phyloP scores from a whole-genome alignment of 2,888 invertebrate genomes.

The Teinopalpus imperialis region DNA sequence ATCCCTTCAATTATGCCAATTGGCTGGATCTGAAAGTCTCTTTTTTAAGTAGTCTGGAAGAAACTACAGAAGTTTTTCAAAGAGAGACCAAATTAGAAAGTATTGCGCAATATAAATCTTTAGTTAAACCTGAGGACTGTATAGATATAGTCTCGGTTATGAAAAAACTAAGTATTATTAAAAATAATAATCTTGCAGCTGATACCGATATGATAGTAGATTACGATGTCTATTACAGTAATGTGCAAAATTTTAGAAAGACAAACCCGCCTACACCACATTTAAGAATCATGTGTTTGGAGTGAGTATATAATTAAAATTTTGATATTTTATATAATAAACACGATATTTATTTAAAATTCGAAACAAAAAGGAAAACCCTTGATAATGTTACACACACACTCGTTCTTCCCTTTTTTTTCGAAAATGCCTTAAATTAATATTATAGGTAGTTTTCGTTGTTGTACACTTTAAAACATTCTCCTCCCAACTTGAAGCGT shows the following conservation, averaged over 20 bases:
- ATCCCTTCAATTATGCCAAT: conserved; percentile 41
- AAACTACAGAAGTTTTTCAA: conserved; percentile 44
- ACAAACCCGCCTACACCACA: conserved; percentile 60
- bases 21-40: conserved; percentile 64
- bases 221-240: conserved; percentile 71
- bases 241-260: conserved; percentile 67
- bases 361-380: too few relatives aligned
- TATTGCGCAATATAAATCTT: conserved; percentile 33
- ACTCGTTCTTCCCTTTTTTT: too few relatives aligned
- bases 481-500: too few relatives aligned
- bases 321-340: not conserved
- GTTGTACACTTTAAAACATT: too few relatives aligned
- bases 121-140: conserved; percentile 54
- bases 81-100: conserved; percentile 30
- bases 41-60: conserved; percentile 51
- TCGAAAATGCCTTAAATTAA: too few relatives aligned
- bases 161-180: conserved; percentile 59
- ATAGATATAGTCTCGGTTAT: conserved; percentile 50
- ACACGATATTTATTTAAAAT: too few relatives aligned
- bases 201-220: conserved; percentile 46
- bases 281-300: conserved; percentile 62
- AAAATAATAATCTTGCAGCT: conserved; percentile 37
- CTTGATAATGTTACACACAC: too few relatives aligned
- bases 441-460: too few relatives aligned
- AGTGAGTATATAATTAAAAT: conserved; percentile 54